These are phyloP conservation scores for Euclidia mi DNA, from an alignment of 2,888 invertebrate genomes.

Conservation along the genomic window DNA sequence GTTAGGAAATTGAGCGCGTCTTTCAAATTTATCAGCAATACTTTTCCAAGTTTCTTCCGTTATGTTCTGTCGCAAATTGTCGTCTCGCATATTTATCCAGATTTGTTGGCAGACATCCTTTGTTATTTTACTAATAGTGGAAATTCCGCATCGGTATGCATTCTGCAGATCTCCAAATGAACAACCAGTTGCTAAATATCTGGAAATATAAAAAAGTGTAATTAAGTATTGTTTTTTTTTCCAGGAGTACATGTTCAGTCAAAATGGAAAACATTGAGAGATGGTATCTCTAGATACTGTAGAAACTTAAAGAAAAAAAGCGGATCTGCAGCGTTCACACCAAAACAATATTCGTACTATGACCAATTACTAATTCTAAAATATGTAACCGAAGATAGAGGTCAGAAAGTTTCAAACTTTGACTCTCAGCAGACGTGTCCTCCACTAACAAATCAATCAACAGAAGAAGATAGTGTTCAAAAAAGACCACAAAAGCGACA, in stretches of 20 bases:
- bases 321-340: conserved; percentile 20
- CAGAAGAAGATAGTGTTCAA: conserved; percentile 10
- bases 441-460: conserved; percentile 16
- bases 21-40: conserved; percentile 28
- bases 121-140: conserved; percentile 29
- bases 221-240: conserved; percentile 6
- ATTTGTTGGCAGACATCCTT: conserved; percentile 27
- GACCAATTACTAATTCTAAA: too few species aligned
- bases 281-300: conserved; percentile 24
- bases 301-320: conserved; percentile 23
- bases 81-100: conserved; percentile 22
- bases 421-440: conserved; percentile 9
- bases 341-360: conserved; percentile 22
- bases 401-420: too few species aligned
- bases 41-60: conserved; percentile 31
- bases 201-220: conserved; percentile 22
- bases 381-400: too few species aligned
- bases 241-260: conserved; percentile 16
- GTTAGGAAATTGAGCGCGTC: conserved; percentile 30
- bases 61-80: conserved; percentile 24
- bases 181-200: conserved; percentile 33
- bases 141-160: conserved; percentile 28
- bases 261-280: conserved; percentile 27
- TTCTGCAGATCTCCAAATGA: conserved; percentile 36
- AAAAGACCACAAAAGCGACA: conserved; percentile 15